phyloP scores from a whole-genome alignment of 2,888 invertebrate species.

The Oasisia sp. region DNA sequence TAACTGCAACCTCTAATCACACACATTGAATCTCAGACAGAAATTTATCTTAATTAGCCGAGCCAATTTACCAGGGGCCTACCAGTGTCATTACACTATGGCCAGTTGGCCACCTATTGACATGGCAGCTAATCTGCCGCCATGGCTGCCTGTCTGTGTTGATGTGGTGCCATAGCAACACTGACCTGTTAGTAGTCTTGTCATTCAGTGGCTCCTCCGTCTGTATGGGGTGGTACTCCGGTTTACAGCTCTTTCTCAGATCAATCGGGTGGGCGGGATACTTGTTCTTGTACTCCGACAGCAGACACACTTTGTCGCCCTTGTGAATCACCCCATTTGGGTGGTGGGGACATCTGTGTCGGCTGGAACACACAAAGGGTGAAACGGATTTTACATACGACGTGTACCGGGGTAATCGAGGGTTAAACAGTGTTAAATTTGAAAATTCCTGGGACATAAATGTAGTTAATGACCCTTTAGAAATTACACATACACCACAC shows the following conservation, averaged over 20 bases:
- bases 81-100: background rate
- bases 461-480: background rate
- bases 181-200: slow-evolving; percentile 58
- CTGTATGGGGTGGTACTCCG: slow-evolving; percentile 46
- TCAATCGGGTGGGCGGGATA: slow-evolving; percentile 56
- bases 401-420: background rate
- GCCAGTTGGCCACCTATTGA: background rate
- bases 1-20: background rate
- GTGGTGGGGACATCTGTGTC: slow-evolving; percentile 61
- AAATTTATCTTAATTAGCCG: background rate
- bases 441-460: too few species aligned
- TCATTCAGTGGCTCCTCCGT: slow-evolving; percentile 51
- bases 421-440: background rate
- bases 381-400: background rate
- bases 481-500: too few species aligned
- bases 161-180: background rate
- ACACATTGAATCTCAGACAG: background rate
- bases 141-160: background rate
- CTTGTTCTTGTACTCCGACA: slow-evolving; percentile 59
- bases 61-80: background rate
- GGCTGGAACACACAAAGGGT: slow-evolving; percentile 45
- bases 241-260: slow-evolving; percentile 54
- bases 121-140: background rate
- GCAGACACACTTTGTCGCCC: slow-evolving; percentile 50
- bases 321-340: slow-evolving; percentile 46